Evolutionary conservation across 2,797 vertebrate genomes (phyloP).

Genomic region (Scomberomorus guttatus): DNA sequence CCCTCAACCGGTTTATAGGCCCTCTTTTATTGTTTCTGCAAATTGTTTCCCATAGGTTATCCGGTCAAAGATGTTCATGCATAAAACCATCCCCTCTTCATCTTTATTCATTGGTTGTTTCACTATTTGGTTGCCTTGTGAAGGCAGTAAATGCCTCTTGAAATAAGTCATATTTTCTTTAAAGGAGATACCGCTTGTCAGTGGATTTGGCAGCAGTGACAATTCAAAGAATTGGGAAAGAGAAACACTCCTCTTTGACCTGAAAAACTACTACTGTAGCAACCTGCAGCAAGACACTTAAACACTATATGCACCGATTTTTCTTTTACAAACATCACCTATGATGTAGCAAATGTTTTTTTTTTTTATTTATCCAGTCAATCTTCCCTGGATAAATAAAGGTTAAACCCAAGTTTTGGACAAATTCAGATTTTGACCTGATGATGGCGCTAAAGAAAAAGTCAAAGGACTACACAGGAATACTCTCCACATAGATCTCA

Average conservation of each 20-base stretch:
- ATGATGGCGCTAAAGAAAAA: too few species aligned
- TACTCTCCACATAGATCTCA: constrained; percentile 52
- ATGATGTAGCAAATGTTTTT: not conserved
- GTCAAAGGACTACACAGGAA: constrained; percentile 6
- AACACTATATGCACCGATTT: not conserved
- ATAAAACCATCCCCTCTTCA: constrained; percentile 64
- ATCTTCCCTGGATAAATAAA: not conserved
- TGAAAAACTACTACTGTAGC: constrained; percentile 4
- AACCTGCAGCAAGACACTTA: not conserved
- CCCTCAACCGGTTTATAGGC: constrained; percentile 65
- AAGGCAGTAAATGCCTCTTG: constrained; percentile 52
- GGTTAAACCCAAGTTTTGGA: too few species aligned
- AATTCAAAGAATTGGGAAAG: constrained; percentile 32
- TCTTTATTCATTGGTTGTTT: constrained; percentile 67
- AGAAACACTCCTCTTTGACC: constrained; percentile 5
- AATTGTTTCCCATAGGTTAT: constrained; percentile 73
- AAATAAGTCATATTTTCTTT: constrained; percentile 49
- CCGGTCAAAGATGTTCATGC: constrained; percentile 63
- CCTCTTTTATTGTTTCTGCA: constrained; percentile 72
- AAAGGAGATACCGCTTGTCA: constrained; percentile 8
- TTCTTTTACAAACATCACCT: not conserved
- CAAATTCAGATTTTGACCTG: too few species aligned
- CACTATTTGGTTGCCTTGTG: constrained; percentile 48
- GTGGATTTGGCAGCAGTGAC: not conserved
- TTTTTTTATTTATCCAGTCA: too few species aligned